These are phyloP conservation scores for Mythimna impura DNA, from an alignment of 2,888 invertebrate species.

Conservation along the genomic window DNA sequence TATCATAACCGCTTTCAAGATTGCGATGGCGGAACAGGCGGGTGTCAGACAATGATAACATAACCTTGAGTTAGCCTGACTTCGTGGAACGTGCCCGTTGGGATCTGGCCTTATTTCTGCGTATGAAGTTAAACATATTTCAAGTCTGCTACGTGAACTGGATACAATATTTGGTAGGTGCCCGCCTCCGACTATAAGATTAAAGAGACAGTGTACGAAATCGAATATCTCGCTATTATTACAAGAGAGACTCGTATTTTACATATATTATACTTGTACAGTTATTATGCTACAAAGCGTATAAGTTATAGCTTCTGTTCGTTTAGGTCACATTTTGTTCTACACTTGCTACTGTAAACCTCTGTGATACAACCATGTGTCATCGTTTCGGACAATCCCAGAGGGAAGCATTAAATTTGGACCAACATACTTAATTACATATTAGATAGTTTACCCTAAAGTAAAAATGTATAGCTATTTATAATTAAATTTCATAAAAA, in stretches of 20 bases:
- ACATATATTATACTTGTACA: slow-evolving; percentile 27
- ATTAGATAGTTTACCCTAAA: neutral
- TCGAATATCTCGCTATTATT: slow-evolving; percentile 48
- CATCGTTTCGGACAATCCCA: slow-evolving; percentile 6
- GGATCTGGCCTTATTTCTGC: slow-evolving; percentile 51
- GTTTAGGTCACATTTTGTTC: neutral
- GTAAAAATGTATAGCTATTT: neutral
- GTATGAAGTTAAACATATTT: slow-evolving; percentile 70
- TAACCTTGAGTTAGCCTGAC: slow-evolving; percentile 48
- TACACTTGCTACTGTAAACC: neutral
- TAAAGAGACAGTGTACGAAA: slow-evolving; percentile 47
- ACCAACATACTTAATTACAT: slow-evolving; percentile 1
- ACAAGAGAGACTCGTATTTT: slow-evolving; percentile 33
- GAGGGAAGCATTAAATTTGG: neutral
- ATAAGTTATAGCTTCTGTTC: neutral
- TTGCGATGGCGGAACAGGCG: slow-evolving; percentile 45
- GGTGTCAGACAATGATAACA: slow-evolving; percentile 56
- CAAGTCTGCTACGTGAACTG: slow-evolving; percentile 75
- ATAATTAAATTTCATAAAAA: no score
- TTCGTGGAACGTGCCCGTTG: slow-evolving; percentile 38
- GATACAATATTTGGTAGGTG: slow-evolving; percentile 66
- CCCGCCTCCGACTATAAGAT: slow-evolving; percentile 32
- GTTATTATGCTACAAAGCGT: slow-evolving; percentile 18
- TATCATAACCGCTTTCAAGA: slow-evolving; percentile 61
- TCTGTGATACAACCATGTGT: no score